A percentile compares a stretch with the other conserved stretches of the same genome.
phyloP scores from a whole-genome alignment of 2,113 vertebrate species.

The Callionymus lyra region DNA sequence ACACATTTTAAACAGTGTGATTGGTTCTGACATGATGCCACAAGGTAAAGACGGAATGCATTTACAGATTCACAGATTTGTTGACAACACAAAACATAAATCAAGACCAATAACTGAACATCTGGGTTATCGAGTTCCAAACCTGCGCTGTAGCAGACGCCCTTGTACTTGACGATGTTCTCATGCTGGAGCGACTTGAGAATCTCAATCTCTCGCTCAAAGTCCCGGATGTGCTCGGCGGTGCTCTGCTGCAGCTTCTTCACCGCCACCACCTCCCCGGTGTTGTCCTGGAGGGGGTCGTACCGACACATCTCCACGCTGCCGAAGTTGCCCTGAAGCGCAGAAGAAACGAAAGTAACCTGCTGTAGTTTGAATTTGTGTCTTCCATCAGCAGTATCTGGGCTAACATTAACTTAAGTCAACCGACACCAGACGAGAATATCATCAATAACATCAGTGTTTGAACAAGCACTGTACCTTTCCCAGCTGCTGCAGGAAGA shows the following conservation, averaged over 20 bases:
- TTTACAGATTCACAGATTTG: too few species aligned
- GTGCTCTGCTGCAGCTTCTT: conserved; percentile 96
- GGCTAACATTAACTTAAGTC: too few species aligned
- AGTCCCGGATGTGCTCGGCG: conserved; percentile 88
- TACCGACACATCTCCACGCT: conserved; percentile 98
- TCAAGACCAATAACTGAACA: too few species aligned
- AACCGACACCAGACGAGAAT: too few species aligned
- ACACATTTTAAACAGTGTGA: too few species aligned
- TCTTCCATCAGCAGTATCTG: too few species aligned
- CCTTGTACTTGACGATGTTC: conserved; percentile 97
- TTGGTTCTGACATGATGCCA: too few species aligned
- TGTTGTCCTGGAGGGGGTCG: conserved; percentile 92
- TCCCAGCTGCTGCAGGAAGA: conserved; percentile 92
- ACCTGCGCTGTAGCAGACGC: conserved; percentile 95
- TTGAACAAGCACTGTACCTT: conserved; percentile 65
- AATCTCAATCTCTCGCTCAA: conserved; percentile 96
- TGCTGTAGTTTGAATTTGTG: too few species aligned
- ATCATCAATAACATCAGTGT: too few species aligned
- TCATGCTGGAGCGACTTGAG: conserved; percentile 94
- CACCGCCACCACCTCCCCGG: conserved; percentile 92
- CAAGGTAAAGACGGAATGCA: too few species aligned
- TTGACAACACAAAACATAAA: too few species aligned
- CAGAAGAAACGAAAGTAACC: conserved; percentile 4
- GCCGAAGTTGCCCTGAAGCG: conserved; percentile 88
- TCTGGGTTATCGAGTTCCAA: background rate